phyloP scores from a whole-genome alignment of 2,888 invertebrate genomes.

The Brachypterus glaber region DNA sequence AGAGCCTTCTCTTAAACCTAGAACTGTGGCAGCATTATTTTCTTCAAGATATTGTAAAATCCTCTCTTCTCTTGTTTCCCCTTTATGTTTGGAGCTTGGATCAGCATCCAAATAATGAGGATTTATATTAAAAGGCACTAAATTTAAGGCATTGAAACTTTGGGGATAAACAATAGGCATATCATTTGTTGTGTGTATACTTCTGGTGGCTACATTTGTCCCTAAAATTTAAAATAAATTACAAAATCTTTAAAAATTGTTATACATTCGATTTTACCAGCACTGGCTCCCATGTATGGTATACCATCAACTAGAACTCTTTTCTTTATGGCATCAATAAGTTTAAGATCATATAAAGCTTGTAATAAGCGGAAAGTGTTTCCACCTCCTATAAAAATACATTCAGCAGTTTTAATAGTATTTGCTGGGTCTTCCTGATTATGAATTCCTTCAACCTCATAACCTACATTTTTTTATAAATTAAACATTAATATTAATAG shows the following conservation, averaged over 20 bases:
- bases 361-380: conserved; percentile 70
- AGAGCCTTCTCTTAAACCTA: conserved; percentile 65
- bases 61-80: conserved; percentile 69
- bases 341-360: conserved; percentile 55
- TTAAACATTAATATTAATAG: conserved; percentile 1
- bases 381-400: conserved; percentile 71
- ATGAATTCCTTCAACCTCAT: conserved; percentile 57
- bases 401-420: conserved; percentile 53
- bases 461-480: conserved; percentile 35
- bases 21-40: conserved; percentile 49
- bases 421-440: conserved; percentile 45
- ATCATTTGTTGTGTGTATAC: conserved; percentile 77
- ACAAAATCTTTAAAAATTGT: neutral
- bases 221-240: conserved; percentile 21
- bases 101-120: conserved; percentile 69
- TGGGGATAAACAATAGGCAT: conserved; percentile 80
- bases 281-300: conserved; percentile 70
- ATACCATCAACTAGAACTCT: conserved; percentile 54
- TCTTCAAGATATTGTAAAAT: conserved; percentile 59
- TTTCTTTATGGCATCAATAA: conserved; percentile 54
- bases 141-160: conserved; percentile 57
- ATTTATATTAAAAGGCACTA: conserved; percentile 78
- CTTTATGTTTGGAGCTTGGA: conserved; percentile 56
- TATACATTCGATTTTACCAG: conserved; percentile 43
- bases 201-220: conserved; percentile 70